Percentiles rank a stretch among this genome's conserved stretches.
These are phyloP conservation scores for Diachrysia chrysitis DNA, from an alignment of 2,888 invertebrate genomes.

Conservation along the genomic window DNA sequence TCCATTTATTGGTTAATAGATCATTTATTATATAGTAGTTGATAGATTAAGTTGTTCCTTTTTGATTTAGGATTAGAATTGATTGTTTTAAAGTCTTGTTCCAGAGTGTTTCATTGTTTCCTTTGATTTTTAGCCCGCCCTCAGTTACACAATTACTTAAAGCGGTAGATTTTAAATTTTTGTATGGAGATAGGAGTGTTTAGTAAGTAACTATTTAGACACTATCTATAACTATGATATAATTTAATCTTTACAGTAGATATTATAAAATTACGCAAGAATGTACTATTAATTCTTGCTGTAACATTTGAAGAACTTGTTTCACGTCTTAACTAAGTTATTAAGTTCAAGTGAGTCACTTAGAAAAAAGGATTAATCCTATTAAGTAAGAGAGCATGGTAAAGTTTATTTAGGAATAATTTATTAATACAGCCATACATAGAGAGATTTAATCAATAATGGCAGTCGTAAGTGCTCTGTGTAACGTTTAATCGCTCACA, in stretches of 20 bases:
- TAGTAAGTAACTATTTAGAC: background rate
- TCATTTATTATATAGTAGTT: slow-evolving; percentile 30
- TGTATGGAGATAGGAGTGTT: too few species aligned
- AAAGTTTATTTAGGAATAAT: background rate
- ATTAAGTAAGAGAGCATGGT: background rate
- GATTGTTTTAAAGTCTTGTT: background rate
- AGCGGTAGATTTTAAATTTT: too few species aligned
- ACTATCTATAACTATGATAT: too few species aligned
- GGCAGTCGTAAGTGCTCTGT: too few species aligned
- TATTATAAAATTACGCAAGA: background rate
- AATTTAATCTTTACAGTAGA: too few species aligned
- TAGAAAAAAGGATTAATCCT: background rate
- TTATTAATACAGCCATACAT: background rate
- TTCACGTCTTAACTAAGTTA: background rate
- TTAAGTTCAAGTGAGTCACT: background rate
- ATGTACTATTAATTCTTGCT: background rate
- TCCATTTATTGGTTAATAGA: slow-evolving; percentile 42
- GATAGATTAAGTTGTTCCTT: slow-evolving; percentile 18
- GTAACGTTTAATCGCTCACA: too few species aligned
- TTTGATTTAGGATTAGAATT: slow-evolving; percentile 3
- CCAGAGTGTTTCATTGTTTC: background rate
- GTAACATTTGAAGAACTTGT: background rate
- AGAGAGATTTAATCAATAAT: too few species aligned
- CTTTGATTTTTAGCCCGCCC: background rate
- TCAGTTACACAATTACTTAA: too few species aligned